Percentiles rank a stretch among this genome's conserved stretches.
phyloP scores from a whole-genome alignment of 2,797 vertebrate species.

The Rhyacichthys aspro region DNA sequence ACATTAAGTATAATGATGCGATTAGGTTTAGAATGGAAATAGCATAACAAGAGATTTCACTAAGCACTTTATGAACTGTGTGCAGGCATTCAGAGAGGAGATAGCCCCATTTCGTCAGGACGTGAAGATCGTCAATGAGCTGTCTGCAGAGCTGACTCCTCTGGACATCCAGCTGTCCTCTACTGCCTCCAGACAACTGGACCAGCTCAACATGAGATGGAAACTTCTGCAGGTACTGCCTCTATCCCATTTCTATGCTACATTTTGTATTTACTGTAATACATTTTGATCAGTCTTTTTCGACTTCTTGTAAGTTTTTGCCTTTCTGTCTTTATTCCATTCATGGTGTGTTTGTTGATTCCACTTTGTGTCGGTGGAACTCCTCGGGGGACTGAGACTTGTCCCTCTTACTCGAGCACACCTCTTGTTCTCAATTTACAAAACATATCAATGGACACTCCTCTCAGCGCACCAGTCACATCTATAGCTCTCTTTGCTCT shows the following conservation, averaged over 20 bases:
- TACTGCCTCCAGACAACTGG: constrained; percentile 90
- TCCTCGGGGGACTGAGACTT: constrained; percentile 24
- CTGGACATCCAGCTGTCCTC: constrained; percentile 93
- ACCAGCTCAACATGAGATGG: constrained; percentile 96
- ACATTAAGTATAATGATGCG: not conserved
- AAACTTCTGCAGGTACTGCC: constrained; percentile 91
- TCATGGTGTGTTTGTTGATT: constrained; percentile 15
- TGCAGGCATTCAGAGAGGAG: constrained; percentile 91
- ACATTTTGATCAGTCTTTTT: constrained; percentile 1
- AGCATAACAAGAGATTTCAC: not conserved
- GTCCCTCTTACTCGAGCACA: constrained; percentile 41
- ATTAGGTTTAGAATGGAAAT: not conserved
- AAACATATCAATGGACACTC: constrained; percentile 53
- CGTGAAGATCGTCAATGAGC: constrained; percentile 88
- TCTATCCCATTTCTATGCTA: not conserved
- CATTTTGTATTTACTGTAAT: not conserved
- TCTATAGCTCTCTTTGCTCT: constrained; percentile 22
- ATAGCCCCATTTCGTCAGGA: constrained; percentile 89
- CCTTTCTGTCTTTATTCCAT: constrained; percentile 15
- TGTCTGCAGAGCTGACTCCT: constrained; percentile 89
- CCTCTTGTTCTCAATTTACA: constrained; percentile 39
- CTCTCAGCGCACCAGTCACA: constrained; percentile 31
- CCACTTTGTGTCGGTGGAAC: constrained; percentile 41
- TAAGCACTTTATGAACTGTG: not conserved
- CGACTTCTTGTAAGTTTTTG: constrained; percentile 9